Base-by-base conservation (phyloP, 2,113 vertebrate genomes). In the Excalfactoria chinensis region DNA sequence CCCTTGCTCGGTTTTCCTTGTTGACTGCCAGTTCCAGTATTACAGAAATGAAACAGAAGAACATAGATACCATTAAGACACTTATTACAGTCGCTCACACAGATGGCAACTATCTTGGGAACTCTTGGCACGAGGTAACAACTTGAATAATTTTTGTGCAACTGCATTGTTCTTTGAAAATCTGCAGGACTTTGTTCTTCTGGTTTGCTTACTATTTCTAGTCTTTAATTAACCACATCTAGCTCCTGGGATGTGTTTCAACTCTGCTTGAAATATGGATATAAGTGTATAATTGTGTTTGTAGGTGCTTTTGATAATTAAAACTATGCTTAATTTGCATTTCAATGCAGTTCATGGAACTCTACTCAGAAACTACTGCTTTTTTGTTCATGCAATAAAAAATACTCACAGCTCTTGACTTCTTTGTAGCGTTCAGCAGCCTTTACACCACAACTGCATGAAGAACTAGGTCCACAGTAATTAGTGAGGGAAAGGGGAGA, bases 41-140 rank as follows among this genome's bases (percentile, higher is more conserved):
- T 97, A 99, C 99, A 6, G 99, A 99, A 95, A 99, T 99, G 99
- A 99, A 99, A 85, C 99, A 99, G 97, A 99, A 99, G 86, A 99
- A 99, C 97, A 99, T 99, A 1, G 99, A 99, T 96, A 99, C 99
- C 87, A 99, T 99, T 88, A 99, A 99, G 96, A 99, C 99, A 1
- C 98, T 99, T 40, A 99, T 99, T 95, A 99, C 99, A 2, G 99
- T 99, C 30, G 99, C 99, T 41, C 99, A 99, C 97, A 99, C 99
- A 0, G 99, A 99, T 18, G 99, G 99, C 76, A 99, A 99, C 97
- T 99, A 99, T 97, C 98, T 99, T 53, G 99, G 99, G 44, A 99
- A 98, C 96, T 99, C 99, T 63, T 99, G 99, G 99, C 99, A 99
- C 13, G 99, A 99, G 99, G 99, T 99, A 95, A 95, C 53, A 70